A percentile compares a stretch with the other conserved stretches of the same genome.
Conservation (phyloP, 37 sponge, comb jelly and placozoan genomes). For the Mnemiopsis leidyi region DNA sequence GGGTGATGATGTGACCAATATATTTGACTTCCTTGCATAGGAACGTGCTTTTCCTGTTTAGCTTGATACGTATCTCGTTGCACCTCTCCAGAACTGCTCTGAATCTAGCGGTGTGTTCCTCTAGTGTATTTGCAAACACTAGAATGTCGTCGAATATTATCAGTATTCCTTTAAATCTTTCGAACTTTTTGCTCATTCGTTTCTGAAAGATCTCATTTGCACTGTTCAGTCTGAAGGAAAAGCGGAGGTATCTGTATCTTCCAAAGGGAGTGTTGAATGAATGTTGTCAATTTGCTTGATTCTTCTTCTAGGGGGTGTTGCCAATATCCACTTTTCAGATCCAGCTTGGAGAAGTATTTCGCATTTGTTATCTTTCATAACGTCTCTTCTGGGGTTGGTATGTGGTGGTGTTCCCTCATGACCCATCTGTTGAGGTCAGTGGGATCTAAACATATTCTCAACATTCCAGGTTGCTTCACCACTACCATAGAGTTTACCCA, state of each 20-base stretch:
- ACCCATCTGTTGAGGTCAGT: slow-evolving; percentile 35
- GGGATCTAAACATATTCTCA: slow-evolving; percentile 60
- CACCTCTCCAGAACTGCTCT: slow-evolving; percentile 61
- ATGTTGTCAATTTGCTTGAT: slow-evolving; percentile 32
- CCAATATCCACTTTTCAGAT: slow-evolving; percentile 66
- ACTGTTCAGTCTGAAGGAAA: slow-evolving; percentile 63
- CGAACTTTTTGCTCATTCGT: slow-evolving; percentile 49
- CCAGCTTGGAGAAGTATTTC: slow-evolving; percentile 53
- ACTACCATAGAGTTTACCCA: slow-evolving; percentile 13
- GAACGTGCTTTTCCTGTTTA: slow-evolving; percentile 70
- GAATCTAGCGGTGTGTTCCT: slow-evolving; percentile 68
- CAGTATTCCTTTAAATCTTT: slow-evolving; percentile 67
- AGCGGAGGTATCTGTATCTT: not conserved
- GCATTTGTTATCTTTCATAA: not conserved
- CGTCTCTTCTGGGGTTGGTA: slow-evolving; percentile 61
- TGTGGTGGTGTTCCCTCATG: slow-evolving; percentile 24
- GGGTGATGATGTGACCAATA: slow-evolving; percentile 66
- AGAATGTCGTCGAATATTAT: slow-evolving; percentile 69
- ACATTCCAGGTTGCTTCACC: not conserved
- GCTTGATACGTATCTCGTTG: slow-evolving; percentile 58
- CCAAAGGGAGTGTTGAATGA: not conserved
- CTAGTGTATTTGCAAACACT: slow-evolving; percentile 44
- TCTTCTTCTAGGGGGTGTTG: slow-evolving; percentile 18
- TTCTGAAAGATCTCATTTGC: slow-evolving; percentile 73
- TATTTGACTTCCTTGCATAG: slow-evolving; percentile 22